Conservation (phyloP, 2,888 invertebrate species). For the Epirrhoe alternata region DNA sequence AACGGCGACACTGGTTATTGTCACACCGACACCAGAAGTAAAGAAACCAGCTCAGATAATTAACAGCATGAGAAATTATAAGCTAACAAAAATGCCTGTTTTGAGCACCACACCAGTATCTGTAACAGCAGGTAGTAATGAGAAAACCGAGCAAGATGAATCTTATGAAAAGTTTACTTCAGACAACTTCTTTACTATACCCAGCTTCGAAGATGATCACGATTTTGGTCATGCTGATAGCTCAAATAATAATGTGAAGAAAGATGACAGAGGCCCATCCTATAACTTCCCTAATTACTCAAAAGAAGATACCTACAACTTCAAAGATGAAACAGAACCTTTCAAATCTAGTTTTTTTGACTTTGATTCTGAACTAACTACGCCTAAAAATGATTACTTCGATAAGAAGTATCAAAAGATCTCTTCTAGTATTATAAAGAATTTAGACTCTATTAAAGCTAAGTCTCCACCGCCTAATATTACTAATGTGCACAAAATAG, state of each 20-base stretch:
- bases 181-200: constrained; percentile 81
- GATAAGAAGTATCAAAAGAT: constrained; percentile 82
- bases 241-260: constrained; percentile 63
- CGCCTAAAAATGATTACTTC: constrained; percentile 82
- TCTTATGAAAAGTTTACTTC: constrained; percentile 78
- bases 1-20: constrained; percentile 63
- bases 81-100: constrained; percentile 71
- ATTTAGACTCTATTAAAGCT: constrained; percentile 70
- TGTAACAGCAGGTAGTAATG: constrained; percentile 55
- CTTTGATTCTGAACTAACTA: constrained; percentile 77
- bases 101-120: constrained; percentile 56
- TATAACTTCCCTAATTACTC: constrained; percentile 71
- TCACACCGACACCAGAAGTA: constrained; percentile 76
- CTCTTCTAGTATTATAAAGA: constrained; percentile 81
- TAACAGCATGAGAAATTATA: constrained; percentile 70
- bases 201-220: constrained; percentile 70
- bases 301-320: constrained; percentile 58
- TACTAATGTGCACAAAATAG: constrained; percentile 63
- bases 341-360: constrained; percentile 73
- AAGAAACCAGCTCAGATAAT: constrained; percentile 73
- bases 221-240: constrained; percentile 56
- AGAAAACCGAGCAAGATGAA: constrained; percentile 65
- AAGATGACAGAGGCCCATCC: constrained; percentile 63
- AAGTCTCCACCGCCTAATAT: constrained; percentile 61
- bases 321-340: constrained; percentile 61